phyloP scores from a whole-genome alignment of 2,797 vertebrate genomes.

The Sciurus vulgaris region DNA sequence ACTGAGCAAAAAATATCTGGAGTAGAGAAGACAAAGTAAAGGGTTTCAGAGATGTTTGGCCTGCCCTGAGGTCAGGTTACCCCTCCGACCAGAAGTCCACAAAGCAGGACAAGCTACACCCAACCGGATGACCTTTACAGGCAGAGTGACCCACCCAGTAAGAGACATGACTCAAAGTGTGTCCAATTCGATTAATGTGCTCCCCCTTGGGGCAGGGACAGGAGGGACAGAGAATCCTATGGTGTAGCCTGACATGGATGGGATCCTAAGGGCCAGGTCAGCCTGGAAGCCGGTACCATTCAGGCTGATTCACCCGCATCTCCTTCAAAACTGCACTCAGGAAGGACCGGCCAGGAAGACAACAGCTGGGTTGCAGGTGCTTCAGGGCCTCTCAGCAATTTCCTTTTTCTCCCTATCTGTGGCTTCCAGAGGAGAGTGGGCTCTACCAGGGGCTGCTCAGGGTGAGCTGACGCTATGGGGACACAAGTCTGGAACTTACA shows the following conservation, averaged over 20 bases:
- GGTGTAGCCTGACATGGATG: background rate
- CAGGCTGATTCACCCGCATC: fast-evolving
- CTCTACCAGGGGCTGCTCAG: no score
- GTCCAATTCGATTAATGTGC: background rate
- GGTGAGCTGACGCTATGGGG: fast-evolving
- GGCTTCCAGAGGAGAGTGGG: background rate
- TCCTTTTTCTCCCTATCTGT: background rate
- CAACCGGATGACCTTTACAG: background rate
- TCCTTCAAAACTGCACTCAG: background rate
- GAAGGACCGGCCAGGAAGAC: background rate
- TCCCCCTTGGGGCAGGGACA: background rate
- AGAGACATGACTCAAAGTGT: background rate
- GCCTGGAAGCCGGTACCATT: background rate
- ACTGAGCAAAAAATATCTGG: background rate
- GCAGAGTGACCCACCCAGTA: background rate
- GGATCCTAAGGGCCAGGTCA: background rate
- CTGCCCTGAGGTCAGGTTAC: background rate
- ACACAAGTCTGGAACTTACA: fast-evolving
- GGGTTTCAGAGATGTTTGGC: background rate
- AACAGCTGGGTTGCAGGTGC: fast-evolving
- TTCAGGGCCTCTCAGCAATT: background rate
- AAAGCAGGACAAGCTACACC: background rate
- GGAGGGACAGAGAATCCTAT: no score
- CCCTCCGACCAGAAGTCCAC: background rate
- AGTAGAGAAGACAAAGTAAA: background rate